Evolutionary conservation across 1,140 invertebrate genomes (phyloP), one percentile per base, ranked within the genome.

Genomic region (Magallana gigas): DNA sequence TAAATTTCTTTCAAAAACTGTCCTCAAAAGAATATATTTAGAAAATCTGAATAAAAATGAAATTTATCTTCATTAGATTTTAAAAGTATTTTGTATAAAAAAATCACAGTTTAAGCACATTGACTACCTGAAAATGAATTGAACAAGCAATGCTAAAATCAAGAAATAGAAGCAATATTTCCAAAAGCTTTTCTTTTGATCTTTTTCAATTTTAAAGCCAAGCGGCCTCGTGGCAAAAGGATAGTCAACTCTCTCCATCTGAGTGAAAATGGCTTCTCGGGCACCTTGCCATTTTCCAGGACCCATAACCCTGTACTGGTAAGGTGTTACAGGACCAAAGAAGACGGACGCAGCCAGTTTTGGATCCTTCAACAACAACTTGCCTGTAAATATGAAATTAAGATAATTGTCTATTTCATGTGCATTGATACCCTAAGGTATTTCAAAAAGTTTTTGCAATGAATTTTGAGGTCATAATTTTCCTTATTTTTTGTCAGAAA

Each of bases 221-320:
- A 89, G 71, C 29, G 90, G 90, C 68, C 91, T 84, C 11, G 92
- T 92, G 56, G 86, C 87, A 0, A 93, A 86, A 14, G 92, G 91
- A 57, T 84, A 88, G 7, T 84, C 29, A 1, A 89, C 90, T 62
- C 92, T 84, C 14, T 92, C 91, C 91, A 90, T 90, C 18, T 89
- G 86, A 0, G 62, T 64, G 3, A 84, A 16, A 12, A 95, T 94
- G 12, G 95, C 92, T 23, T 93, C 88, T 62, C 93, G 87, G 12
- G 95, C 95, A 1, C 93, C 95, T 0, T 84, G 8, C 95, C 95
- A 95, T 11, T 88, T 71, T 56, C 93, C 83, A 8, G 95, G 94
- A 9, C 95, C 95, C 57, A 83, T 60, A 58, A 95, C 87, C 83
- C 95, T 90, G 88, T 95, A 95, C 81, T 94, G 95, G 87, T 95